phyloP scores from a whole-genome alignment of 2,113 vertebrate genomes.

The Tenebrosternarchus preto region DNA sequence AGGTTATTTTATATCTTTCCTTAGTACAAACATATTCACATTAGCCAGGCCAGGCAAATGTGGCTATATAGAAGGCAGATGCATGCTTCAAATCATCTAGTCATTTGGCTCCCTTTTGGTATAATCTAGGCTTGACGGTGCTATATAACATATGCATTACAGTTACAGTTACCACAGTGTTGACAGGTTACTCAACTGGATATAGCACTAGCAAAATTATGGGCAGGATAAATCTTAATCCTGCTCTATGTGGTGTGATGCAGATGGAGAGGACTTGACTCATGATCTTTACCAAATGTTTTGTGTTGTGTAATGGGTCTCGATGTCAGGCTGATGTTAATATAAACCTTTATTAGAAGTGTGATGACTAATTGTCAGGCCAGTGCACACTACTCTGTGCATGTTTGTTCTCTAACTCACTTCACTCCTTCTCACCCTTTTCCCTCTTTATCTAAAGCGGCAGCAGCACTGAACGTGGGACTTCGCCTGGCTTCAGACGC shows the following conservation, averaged over 20 bases:
- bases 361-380: not conserved
- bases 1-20: too few species aligned
- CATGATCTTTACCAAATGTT: constrained; percentile 14
- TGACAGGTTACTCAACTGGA: not conserved
- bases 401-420: not conserved
- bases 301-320: constrained; percentile 9
- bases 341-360: not conserved
- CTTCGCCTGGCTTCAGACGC: not conserved
- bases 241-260: not conserved
- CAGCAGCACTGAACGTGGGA: not conserved
- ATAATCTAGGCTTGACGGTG: not conserved
- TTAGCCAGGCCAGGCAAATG: not conserved
- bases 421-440: not conserved
- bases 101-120: not conserved
- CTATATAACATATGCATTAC: not conserved
- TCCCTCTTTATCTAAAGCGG: not conserved
- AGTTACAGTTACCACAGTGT: not conserved
- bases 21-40: too few species aligned
- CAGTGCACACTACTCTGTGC: not conserved
- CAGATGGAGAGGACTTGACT: constrained; percentile 11
- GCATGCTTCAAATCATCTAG: not conserved
- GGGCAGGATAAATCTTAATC: not conserved
- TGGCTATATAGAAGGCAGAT: not conserved
- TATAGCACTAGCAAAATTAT: not conserved
- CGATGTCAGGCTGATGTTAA: constrained; percentile 6